Evolutionary conservation across 2,888 invertebrate species (phyloP).

Genomic region (Monopis laevigella): DNA sequence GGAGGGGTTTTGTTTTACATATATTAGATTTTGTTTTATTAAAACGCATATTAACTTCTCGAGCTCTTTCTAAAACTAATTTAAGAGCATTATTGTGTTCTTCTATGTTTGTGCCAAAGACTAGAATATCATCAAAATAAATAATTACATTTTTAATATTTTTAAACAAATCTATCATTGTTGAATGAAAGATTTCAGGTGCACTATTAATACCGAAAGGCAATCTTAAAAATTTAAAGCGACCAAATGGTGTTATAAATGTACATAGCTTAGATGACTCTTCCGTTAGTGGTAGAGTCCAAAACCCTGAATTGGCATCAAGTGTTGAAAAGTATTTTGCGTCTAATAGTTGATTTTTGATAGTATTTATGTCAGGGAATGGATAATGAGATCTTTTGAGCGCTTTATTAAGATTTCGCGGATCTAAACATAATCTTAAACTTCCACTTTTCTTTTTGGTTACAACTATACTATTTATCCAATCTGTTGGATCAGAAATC

Average conservation of each 20-base stretch:
- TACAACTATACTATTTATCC: constrained; percentile 20
- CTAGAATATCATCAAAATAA: constrained; percentile 20
- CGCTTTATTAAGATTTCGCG: constrained; percentile 20
- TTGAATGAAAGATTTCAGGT: constrained; percentile 19
- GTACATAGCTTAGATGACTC: constrained; percentile 19
- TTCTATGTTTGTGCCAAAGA: constrained; percentile 16
- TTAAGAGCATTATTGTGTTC: constrained; percentile 9
- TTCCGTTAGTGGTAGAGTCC: constrained; percentile 18
- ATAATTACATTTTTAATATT: constrained; percentile 17
- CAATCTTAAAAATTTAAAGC: constrained; percentile 18
- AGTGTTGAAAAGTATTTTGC: constrained; percentile 19
- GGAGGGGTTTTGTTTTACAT: constrained; percentile 6
- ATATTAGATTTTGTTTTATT: constrained; percentile 19
- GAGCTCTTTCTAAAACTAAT: constrained; percentile 12
- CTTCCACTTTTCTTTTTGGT: constrained; percentile 19
- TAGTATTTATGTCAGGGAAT: constrained; percentile 21
- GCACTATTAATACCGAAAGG: constrained; percentile 21
- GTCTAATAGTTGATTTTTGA: constrained; percentile 17
- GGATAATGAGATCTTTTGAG: constrained; percentile 20
- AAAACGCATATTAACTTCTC: constrained; percentile 18
- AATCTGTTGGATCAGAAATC: constrained; percentile 18
- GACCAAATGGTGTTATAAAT: constrained; percentile 20
- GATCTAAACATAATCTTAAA: constrained; percentile 21
- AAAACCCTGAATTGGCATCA: constrained; percentile 22
- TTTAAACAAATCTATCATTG: constrained; percentile 18